Evolutionary conservation across 2,797 vertebrate genomes (phyloP), one percentile per base, ranked within the genome.

Genomic region (Chelonia mydas): DNA sequence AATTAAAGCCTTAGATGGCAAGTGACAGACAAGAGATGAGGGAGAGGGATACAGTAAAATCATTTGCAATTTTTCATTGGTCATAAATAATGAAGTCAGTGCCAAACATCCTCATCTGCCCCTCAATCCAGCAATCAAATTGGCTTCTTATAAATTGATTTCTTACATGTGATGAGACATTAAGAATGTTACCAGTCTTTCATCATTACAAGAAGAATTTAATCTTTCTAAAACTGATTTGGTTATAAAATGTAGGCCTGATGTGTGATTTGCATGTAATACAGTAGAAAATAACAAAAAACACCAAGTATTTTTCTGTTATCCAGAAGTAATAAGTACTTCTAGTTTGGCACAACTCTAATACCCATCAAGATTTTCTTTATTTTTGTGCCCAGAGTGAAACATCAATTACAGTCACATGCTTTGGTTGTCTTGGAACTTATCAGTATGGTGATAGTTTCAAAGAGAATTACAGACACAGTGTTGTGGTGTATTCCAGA

Each of bases 121-220:
- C 25, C 65, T 87, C 28, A 61, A n/a, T 31, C 3, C 1, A 74
- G 54, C 3, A 81, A 5, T 33, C 3, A 45, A 2, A 13, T 7
- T 31, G 33, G 2, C 13, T 81, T 77, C 15, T 33, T 79, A 45
- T 87, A 41, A 81, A 79, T 33, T 11, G 0, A 27, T 25, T 85
- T 87, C 8, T 92, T 83, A 59, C 41, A 45, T 33, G 55, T 23
- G 45, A 59, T 49, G 31, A 17, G 28, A 23, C 31, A 47, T 33
- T 83, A 61, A 47, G 27, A 49, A 27, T 53, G 53, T 41, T 45
- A 81, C 8, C 37, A 31, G 10, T 59, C 50, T 15, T 19, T 94
- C 93, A 96, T 94, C 92, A 91, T 83, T 37, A 78, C 81, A 61
- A 90, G 79, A 88, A 94, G 88, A 28, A 89, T 53, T 17, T 88